These are phyloP conservation scores for silkworm (Bombyx mori) DNA, from an alignment of 1,140 invertebrate species.

Conservation along the genomic window ASM3026992v2 NC_085111.1:6636001-6636500, in stretches of 20 bases:
- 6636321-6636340: conserved; percentile 8
- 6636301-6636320: conserved; percentile 23
- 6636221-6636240: conserved; percentile 23
- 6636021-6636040: conserved; percentile 44
- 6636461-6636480: too few relatives aligned
- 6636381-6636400: too few relatives aligned
- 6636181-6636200: background rate
- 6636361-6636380: too few relatives aligned
- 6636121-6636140: conserved; percentile 53
- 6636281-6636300: conserved; percentile 31
- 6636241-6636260: conserved; percentile 30
- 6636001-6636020: conserved; percentile 57
- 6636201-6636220: background rate
- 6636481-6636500: too few relatives aligned
- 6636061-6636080: conserved; percentile 65
- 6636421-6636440: too few relatives aligned
- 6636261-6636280: conserved; percentile 17
- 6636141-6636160: conserved; percentile 27
- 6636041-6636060: conserved; percentile 35
- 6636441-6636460: too few relatives aligned
- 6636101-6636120: conserved; percentile 71
- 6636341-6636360: conserved; percentile 4
- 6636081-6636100: conserved; percentile 58
- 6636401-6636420: too few relatives aligned
- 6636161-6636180: conserved; percentile 23